Conservation (phyloP, 2,113 vertebrate species). For the Capreolus pygargus region DNA sequence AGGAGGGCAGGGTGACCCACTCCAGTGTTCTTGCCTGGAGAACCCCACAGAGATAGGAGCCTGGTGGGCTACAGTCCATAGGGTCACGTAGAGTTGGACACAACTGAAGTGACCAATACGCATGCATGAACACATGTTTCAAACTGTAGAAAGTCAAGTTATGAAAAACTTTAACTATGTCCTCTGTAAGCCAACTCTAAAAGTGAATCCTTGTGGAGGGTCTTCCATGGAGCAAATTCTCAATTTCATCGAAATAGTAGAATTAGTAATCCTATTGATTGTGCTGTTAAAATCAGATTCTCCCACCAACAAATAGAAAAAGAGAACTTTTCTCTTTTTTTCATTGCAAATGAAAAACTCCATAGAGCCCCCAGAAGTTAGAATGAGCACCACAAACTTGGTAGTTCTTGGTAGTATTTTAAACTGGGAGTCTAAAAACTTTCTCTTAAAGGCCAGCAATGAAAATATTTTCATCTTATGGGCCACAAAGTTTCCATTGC, state of each 20-base stretch:
- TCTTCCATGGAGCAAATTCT: not conserved
- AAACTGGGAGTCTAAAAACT: not conserved
- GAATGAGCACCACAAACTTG: not conserved
- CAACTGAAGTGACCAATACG: not conserved
- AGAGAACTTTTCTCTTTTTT: not conserved
- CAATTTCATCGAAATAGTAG: not conserved
- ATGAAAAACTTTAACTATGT: not conserved
- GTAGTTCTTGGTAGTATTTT: not conserved
- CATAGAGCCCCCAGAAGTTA: not conserved
- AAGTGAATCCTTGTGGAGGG: not conserved
- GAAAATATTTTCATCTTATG: conserved; percentile 8
- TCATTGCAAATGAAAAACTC: not conserved
- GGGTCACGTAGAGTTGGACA: not conserved
- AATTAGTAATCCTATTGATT: not conserved
- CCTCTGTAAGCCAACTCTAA: not conserved
- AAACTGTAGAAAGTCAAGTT: not conserved
- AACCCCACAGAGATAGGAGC: not conserved
- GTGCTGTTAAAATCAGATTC: not conserved
- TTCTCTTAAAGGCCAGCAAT: not conserved
- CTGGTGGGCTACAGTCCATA: not conserved
- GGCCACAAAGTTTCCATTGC: not conserved
- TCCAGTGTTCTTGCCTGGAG: not conserved
- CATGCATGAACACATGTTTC: not conserved
- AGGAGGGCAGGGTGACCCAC: not conserved
- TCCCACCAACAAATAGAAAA: not conserved